Evolutionary conservation across 2,797 vertebrate species (phyloP), one percentile per base, ranked within the genome.

Genomic region (Poliocrania exsul): DNA sequence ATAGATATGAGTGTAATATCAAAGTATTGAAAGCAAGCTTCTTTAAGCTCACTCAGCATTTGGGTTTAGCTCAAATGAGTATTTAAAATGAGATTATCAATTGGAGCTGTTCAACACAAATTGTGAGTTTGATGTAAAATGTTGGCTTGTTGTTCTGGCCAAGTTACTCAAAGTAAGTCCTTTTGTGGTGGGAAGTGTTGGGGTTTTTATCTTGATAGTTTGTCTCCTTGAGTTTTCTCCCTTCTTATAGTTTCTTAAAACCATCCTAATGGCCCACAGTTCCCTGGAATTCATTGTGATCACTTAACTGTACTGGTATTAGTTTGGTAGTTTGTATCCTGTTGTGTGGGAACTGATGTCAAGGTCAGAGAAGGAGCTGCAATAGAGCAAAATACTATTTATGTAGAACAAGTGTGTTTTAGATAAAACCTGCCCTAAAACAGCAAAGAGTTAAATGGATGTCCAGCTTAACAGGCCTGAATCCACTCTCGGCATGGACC

Each of bases 1-100:
- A 0, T 71, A 54, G 54, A 28, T 24, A 15, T 0, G 2, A 69
- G 28, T 47, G 12, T 23, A 74, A 49, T 19, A 60, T 21, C 0
- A 9, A 81, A 80, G 49, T 71, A 28, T 6, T 64, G 29, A 84
- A 88, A 73, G 37, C 23, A 71, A 71, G 24, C 70, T 73, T 66
- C 37, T 40, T 74, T 38, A 71, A 38, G 14, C 23, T 65, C 81
- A 57, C 24, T 71, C 47, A 44, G 54, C 3, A 5, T 38, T 83
- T 86, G 60, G 14, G 2, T 47, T 82, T 71, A 57, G 26, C 21
- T 72, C 25, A 51, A 65, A n/a, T 40, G 18, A 71, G 26, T 24
- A 13, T 70, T 89, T 82, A 17, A 57, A 74, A 17, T 44, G 56
- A 66, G 35, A 7, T 73, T 70, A 38, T 11, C 26, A 53, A 0